These are phyloP conservation scores for Drosophila obscura DNA, from an alignment of 1,140 invertebrate species.

Conservation along the genomic window DNA sequence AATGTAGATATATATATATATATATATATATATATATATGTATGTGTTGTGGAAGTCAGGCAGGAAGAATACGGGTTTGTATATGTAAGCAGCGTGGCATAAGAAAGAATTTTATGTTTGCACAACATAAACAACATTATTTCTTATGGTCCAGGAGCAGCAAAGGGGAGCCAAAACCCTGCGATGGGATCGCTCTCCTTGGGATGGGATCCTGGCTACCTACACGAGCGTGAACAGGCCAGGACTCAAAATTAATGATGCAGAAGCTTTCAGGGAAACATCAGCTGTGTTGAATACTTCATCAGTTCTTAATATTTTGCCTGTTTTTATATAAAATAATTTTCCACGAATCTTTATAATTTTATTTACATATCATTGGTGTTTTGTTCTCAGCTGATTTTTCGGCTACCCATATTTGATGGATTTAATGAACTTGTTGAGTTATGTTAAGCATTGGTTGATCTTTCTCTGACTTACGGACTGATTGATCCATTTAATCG, in stretches of 20 bases:
- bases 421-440: no score
- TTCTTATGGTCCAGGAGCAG: constrained; percentile 69
- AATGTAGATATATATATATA: constrained; percentile 39
- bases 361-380: neutral
- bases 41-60: constrained; percentile 14
- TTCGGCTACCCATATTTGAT: neutral
- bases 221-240: constrained; percentile 54
- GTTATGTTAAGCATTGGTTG: no score
- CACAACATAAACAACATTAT: constrained; percentile 83
- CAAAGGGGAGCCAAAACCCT: constrained; percentile 8
- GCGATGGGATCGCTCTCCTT: neutral
- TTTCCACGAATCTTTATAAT: constrained; percentile 1
- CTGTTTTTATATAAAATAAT: neutral
- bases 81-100: constrained; percentile 43
- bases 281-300: constrained; percentile 10
- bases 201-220: constrained; percentile 45
- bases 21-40: constrained; percentile 5
- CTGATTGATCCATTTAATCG: no score
- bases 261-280: constrained; percentile 40
- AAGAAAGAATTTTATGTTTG: constrained; percentile 76
- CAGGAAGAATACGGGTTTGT: neutral
- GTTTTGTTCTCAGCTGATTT: neutral
- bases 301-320: constrained; percentile 17
- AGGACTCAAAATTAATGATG: constrained; percentile 62
- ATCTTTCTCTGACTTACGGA: no score